A percentile compares a stretch with the other conserved stretches of the same genome.
These are phyloP conservation scores for Leptoteleia sp. DNA, from an alignment of 1,140 invertebrate genomes.

Conservation along the genomic window DNA sequence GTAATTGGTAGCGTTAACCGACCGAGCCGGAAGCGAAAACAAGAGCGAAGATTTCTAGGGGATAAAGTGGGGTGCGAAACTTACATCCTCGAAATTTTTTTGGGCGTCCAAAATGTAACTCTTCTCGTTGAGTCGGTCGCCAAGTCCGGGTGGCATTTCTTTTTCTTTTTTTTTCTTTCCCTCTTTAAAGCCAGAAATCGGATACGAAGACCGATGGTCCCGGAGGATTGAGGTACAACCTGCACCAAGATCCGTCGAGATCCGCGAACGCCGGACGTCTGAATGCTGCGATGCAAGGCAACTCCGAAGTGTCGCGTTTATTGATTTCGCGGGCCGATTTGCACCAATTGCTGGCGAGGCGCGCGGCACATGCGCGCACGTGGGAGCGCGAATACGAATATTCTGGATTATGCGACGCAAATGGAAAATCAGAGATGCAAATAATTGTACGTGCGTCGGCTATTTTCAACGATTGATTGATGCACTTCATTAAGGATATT, in stretches of 20 bases:
- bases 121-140: slow-evolving; percentile 73
- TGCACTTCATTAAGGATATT: background rate
- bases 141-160: slow-evolving; percentile 65
- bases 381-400: slow-evolving; percentile 20
- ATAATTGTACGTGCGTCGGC: background rate
- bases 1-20: slow-evolving; percentile 24
- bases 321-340: slow-evolving; percentile 62
- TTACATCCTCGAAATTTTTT: slow-evolving; percentile 77
- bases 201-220: slow-evolving; percentile 6
- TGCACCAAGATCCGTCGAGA: slow-evolving; percentile 18
- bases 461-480: background rate
- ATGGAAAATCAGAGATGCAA: background rate
- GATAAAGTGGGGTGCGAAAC: slow-evolving; percentile 42
- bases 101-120: slow-evolving; percentile 79
- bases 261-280: slow-evolving; percentile 59
- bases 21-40: slow-evolving; percentile 2
- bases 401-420: background rate
- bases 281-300: slow-evolving; percentile 11
- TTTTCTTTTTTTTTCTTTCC: slow-evolving; percentile 2
- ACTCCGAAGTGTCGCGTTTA: slow-evolving; percentile 48
- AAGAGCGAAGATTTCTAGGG: background rate
- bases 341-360: slow-evolving; percentile 44
- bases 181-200: slow-evolving; percentile 4
- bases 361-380: slow-evolving; percentile 3
- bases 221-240: background rate